Evolutionary conservation across 2,113 vertebrate genomes (phyloP), one percentile per base, ranked within the genome.

Genomic region (Rhabdornis inornatus): DNA sequence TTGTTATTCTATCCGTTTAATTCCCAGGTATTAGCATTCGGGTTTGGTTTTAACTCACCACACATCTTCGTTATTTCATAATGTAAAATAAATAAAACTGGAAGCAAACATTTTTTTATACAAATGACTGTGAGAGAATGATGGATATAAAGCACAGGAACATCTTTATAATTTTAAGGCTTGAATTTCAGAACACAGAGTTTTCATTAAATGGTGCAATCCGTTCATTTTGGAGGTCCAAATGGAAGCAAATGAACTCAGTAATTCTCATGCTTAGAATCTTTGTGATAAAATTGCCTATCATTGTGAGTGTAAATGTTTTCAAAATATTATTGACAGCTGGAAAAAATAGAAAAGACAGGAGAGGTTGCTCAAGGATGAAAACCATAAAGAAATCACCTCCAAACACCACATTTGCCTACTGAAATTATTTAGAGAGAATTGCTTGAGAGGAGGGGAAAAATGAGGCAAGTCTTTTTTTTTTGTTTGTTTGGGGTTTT

Each of bases 21-120:
- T 96, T 97, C 92, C 57, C 89, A 64, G 8, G 30, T 56, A 95
- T 94, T 96, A 95, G 91, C 89, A 95, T 95, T 90, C 92, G 42
- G 87, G 80, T 90, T 81, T 15, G 2, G 69, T 94, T 95, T 95
- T 53, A 95, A 90, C 30, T 57, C 64, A 77, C 49, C 37, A 66
- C 83, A 63, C 37, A 40, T 91, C 77, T 93, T 94, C 57, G 65
- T 93, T 91, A 77, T 90, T 95, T 96, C 90, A 31, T 89, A 90
- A 95, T 37, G 69, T 78, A 91, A 96, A 96, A 92, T 74, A 97
- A 97, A 97, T 91, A 96, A 95, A 96, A 92, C 59, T 92, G 63
- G 77, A 96, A 61, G 66, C 21, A 69, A 88, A 80, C 9, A 8
- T 50, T 68, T 77, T 76, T 82, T 81, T 13, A 24, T 76, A 64